phyloP scores from a whole-genome alignment of 2,888 invertebrate genomes.

The Loripinus fragilis region DNA sequence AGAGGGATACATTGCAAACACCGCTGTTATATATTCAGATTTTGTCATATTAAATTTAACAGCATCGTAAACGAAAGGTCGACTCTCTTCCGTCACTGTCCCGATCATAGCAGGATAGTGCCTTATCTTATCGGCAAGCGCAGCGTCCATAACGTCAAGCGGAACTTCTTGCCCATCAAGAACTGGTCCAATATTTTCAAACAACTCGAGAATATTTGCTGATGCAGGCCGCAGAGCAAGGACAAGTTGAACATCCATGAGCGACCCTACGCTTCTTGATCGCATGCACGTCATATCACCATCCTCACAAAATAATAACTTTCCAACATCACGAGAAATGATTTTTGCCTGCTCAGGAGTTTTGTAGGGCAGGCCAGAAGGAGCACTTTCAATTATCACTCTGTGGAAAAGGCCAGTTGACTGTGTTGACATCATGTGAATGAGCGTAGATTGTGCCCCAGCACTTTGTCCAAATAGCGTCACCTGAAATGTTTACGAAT shows the following conservation, averaged over 20 bases:
- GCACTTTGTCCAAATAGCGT: slow-evolving; percentile 73
- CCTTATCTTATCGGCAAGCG: slow-evolving; percentile 53
- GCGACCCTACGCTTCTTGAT: slow-evolving; percentile 62
- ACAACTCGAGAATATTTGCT: slow-evolving; percentile 68
- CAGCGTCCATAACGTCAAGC: slow-evolving; percentile 62
- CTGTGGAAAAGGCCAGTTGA: slow-evolving; percentile 58
- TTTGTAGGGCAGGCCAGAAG: slow-evolving; percentile 67
- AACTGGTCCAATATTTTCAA: slow-evolving; percentile 75
- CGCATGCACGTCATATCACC: slow-evolving; percentile 65
- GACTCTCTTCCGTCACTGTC: slow-evolving; percentile 70
- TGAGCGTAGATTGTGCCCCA: slow-evolving; percentile 67
- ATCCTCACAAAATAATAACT: slow-evolving; percentile 55
- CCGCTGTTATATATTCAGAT: slow-evolving; percentile 35
- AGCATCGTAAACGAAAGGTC: slow-evolving; percentile 69
- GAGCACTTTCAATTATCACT: slow-evolving; percentile 68
- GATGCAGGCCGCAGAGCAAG: slow-evolving; percentile 62
- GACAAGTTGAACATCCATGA: slow-evolving; percentile 65
- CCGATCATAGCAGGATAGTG: slow-evolving; percentile 76
- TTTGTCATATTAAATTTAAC: slow-evolving; percentile 41
- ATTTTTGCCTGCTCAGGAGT: slow-evolving; percentile 60
- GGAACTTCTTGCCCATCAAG: slow-evolving; percentile 69
- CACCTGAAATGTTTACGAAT: slow-evolving; percentile 65
- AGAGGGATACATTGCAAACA: slow-evolving; percentile 33
- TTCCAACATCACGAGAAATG: slow-evolving; percentile 55
- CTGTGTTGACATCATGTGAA: slow-evolving; percentile 62